Base-by-base conservation (phyloP, 1,140 invertebrate genomes). In the Meloidogyne floridensis region DNA sequence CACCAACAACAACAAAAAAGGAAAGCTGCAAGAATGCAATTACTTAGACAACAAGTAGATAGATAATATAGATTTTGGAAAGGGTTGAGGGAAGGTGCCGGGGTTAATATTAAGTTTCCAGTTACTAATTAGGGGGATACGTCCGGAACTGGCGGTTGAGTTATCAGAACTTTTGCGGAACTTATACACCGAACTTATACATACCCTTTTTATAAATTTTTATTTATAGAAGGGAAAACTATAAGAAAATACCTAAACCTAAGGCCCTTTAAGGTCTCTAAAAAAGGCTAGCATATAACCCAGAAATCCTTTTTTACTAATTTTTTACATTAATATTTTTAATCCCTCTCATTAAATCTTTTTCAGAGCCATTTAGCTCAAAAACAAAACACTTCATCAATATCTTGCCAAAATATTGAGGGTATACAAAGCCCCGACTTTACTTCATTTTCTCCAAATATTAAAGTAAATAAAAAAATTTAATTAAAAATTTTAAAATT, bases 1-100 rank as follows among this genome's bases (percentile, higher is more conserved):
- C 77, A 79, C 5, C 77, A 79, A 53, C 86, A 86, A 75, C 84
- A 87, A 73, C 87, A 85, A 56, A 86, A 85, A 65, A 43, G 84
- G 9, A 85, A 84, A 54, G 86, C 86, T 70, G 77, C 85, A 1
- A 70, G 85, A 71, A 53, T 87, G 51, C 85, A 86, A 86, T 71
- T 86, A 42, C 65, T 86, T 2, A 77, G 85, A 8, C 85, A 86
- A 80, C 85, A 86, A 65, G 83, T 83, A 75, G 51, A 80, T 32
- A n/a, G n/a, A 32, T 47, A 13, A 47, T n/a, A 7, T 32, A 32
- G 2, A 32, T 32, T 32, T 32, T 1, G 2, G 32, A 32, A 59
- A 77, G 74, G 20, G 10, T n/a, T n/a, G n/a, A n/a, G n/a, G n/a
- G n/a, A n/a, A n/a, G n/a, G n/a, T n/a, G n/a, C n/a, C n/a, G n/a